These are phyloP conservation scores for Platyscapa corneri DNA, from an alignment of 1,140 invertebrate genomes.

Conservation along the genomic window DNA sequence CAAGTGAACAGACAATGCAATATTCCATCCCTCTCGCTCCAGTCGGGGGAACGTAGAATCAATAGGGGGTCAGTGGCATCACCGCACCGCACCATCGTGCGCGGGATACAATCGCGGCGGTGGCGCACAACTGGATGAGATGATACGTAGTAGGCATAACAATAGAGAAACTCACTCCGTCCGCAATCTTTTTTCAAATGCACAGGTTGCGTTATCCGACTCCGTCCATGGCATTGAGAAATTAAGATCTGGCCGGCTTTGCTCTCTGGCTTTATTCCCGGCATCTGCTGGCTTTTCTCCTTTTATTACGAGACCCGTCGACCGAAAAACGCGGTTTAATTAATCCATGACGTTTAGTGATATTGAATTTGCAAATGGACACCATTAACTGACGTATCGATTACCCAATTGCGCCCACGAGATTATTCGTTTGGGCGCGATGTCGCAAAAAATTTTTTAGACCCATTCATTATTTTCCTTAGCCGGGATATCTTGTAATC, in stretches of 20 bases:
- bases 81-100: constrained; percentile 58
- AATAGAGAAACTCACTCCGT: background rate
- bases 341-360: background rate
- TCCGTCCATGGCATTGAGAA: background rate
- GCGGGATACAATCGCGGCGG: constrained; percentile 17
- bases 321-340: background rate
- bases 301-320: no score
- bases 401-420: background rate
- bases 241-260: background rate
- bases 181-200: background rate
- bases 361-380: background rate
- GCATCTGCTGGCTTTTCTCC: no score
- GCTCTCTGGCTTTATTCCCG: no score
- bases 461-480: no score
- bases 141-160: background rate
- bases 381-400: background rate
- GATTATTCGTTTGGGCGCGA: background rate
- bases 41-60: constrained; percentile 70
- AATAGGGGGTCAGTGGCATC: constrained; percentile 74
- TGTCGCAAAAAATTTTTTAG: background rate
- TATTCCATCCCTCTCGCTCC: constrained; percentile 61
- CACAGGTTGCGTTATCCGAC: background rate
- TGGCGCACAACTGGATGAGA: background rate
- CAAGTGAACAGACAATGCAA: background rate
- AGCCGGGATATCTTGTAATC: no score